Evolutionary conservation across 2,888 invertebrate genomes (phyloP).

Genomic region (Caenorhabditis wallacei): DNA sequence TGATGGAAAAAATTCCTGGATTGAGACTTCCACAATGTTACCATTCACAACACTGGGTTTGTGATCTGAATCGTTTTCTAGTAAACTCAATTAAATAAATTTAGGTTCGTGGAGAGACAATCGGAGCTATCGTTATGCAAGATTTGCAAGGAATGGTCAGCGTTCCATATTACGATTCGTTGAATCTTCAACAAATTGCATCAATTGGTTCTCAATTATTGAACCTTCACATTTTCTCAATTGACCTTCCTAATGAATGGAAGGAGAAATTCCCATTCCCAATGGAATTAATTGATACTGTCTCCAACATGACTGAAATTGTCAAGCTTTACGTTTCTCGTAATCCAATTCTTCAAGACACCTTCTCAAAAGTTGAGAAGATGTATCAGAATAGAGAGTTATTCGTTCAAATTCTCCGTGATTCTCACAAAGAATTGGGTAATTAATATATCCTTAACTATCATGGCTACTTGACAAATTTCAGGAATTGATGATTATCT

Average conservation of each 20-base stretch:
- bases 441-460: too few species aligned
- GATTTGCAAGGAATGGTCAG: conserved; percentile 65
- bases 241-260: conserved; percentile 56
- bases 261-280: conserved; percentile 59
- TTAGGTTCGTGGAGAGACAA: conserved; percentile 41
- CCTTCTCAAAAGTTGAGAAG: conserved; percentile 54
- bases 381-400: conserved; percentile 53
- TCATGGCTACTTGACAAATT: not conserved
- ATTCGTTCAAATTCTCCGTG: conserved; percentile 45
- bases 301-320: conserved; percentile 64
- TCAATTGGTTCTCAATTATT: conserved; percentile 60
- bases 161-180: conserved; percentile 68
- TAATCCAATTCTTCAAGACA: conserved; percentile 46
- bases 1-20: conserved; percentile 62
- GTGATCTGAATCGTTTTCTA: not conserved
- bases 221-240: conserved; percentile 64
- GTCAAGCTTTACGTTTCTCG: conserved; percentile 57
- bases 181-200: conserved; percentile 62
- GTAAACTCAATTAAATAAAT: not conserved
- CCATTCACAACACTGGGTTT: conserved; percentile 59
- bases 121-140: conserved; percentile 69
- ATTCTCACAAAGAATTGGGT: conserved; percentile 62
- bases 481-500: conserved; percentile 67
- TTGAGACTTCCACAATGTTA: conserved; percentile 58
- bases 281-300: conserved; percentile 65